Percentiles rank a stretch among this genome's conserved stretches.
These are phyloP conservation scores for Parasteatoda lunata DNA, from an alignment of 2,888 invertebrate species.

Conservation along the genomic window DNA sequence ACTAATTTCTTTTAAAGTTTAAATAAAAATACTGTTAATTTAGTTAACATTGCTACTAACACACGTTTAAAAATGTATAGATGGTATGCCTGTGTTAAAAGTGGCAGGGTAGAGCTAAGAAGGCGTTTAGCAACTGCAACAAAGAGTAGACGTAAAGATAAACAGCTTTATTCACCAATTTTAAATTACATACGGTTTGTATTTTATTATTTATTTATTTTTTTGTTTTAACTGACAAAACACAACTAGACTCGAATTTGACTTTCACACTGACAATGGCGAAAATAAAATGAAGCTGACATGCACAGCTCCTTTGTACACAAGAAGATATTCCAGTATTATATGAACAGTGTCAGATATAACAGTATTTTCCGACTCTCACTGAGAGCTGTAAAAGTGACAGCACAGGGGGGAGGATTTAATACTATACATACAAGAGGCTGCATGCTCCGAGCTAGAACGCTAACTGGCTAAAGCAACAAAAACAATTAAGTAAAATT, in stretches of 20 bases:
- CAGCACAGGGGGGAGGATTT: constrained; percentile 44
- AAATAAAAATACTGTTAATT: no score
- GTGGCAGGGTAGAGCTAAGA: no score
- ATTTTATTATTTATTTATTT: no score
- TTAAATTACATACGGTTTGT: constrained; percentile 73
- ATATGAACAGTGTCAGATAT: constrained; percentile 54
- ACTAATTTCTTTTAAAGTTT: no score
- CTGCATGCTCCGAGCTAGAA: constrained; percentile 65
- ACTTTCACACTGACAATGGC: constrained; percentile 68
- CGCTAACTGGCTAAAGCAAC: constrained; percentile 66
- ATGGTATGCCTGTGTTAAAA: no score
- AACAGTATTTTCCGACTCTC: constrained; percentile 66
- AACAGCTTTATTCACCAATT: constrained; percentile 75
- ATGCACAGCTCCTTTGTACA: constrained; percentile 68
- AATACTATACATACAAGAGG: constrained; percentile 67
- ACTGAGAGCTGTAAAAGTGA: constrained; percentile 51
- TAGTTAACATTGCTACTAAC: no score
- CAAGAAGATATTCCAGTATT: constrained; percentile 63
- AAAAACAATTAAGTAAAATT: constrained; percentile 68
- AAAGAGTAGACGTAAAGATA: constrained; percentile 72
- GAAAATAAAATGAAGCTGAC: constrained; percentile 67
- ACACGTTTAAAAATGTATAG: no score
- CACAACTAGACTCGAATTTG: constrained; percentile 71
- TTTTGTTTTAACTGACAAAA: constrained; percentile 72
- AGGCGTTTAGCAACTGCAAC: background rate